Base-by-base conservation (phyloP, 2,797 vertebrate species). In the Chelmon rostratus region DNA sequence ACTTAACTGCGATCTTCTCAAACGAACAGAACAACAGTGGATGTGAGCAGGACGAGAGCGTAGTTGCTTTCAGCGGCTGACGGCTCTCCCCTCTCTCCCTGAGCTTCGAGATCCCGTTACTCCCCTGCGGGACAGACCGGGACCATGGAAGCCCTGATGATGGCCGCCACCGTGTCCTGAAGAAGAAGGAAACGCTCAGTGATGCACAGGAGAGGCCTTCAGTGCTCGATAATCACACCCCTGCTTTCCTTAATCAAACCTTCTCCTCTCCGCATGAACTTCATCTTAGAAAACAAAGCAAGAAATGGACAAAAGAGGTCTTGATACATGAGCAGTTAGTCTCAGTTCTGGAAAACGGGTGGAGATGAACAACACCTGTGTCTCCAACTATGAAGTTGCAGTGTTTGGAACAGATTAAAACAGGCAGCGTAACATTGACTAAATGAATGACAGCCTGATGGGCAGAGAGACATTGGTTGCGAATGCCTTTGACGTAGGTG, bases 401-500 rank as follows among this genome's bases (percentile, higher is more conserved):
- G 42, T 64, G 82, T 78, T 75, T 40, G 63, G 83, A 84, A 75
- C 80, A 71, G 73, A 81, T 69, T 59, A 61, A 78, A 86, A 46
- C 73, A 73, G 81, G 79, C 66, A 56, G 68, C 61, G 38, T 68
- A 35, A 65, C 52, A 38, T 35, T 70, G 61, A 79, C 50, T 73
- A 33, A 12, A 68, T 33, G 25, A 66, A 73, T 18, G 72, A 76
- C 15, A 37, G 76, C 68, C 75, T 68, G 62, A 73, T 6, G 7
- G 59, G 74, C 58, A 72, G 72, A 86, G 77, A 82, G 83, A 89
- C 88, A 66, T 78, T 75, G 75, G 73, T 79, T 81, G 50, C 52
- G 89, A 65, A 89, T 85, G 85, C 88, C 87, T 92, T 90, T 82
- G 75, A 88, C 77, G 47, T 66, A 80, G 57, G 54, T 52, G 31